These are phyloP conservation scores for Eucera pruinosa DNA, from an alignment of 2,888 invertebrate genomes.

Conservation along the genomic window DNA sequence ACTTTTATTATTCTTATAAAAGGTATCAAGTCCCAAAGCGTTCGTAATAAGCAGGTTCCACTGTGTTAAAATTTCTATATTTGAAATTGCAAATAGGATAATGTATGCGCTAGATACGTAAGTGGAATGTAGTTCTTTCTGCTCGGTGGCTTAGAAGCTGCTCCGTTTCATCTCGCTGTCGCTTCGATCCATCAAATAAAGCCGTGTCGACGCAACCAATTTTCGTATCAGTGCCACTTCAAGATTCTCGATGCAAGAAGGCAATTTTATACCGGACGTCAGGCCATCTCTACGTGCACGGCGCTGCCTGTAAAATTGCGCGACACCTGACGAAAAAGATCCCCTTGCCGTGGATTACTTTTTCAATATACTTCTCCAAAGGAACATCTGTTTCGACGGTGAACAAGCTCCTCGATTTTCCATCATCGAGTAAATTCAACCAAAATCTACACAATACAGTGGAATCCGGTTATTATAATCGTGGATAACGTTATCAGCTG, in stretches of 20 bases:
- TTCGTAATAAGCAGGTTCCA: too few relatives aligned
- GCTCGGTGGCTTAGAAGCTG: conserved; percentile 12
- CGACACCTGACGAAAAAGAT: conserved; percentile 11
- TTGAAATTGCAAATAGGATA: too few relatives aligned
- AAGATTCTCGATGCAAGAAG: conserved; percentile 54
- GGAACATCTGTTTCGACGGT: not conserved
- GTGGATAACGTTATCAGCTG: too few relatives aligned
- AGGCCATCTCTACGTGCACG: conserved; percentile 22
- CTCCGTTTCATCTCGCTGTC: conserved; percentile 30
- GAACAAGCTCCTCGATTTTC: not conserved
- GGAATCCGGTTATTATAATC: too few relatives aligned
- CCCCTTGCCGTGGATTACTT: conserved; percentile 7
- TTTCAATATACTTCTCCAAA: not conserved
- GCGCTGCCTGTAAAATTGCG: conserved; percentile 4
- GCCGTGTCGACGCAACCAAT: conserved; percentile 54
- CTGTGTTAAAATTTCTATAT: too few relatives aligned
- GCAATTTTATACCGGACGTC: conserved; percentile 57
- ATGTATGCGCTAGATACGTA: too few relatives aligned
- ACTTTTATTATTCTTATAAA: too few relatives aligned
- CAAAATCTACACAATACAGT: too few relatives aligned
- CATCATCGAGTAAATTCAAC: not conserved
- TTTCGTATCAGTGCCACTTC: conserved; percentile 63
- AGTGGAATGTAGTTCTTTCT: not conserved
- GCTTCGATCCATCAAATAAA: conserved; percentile 54
- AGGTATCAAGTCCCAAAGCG: too few relatives aligned